phyloP scores from a whole-genome alignment of 1,140 invertebrate species.

The Gonioctena quinquepunctata region DNA sequence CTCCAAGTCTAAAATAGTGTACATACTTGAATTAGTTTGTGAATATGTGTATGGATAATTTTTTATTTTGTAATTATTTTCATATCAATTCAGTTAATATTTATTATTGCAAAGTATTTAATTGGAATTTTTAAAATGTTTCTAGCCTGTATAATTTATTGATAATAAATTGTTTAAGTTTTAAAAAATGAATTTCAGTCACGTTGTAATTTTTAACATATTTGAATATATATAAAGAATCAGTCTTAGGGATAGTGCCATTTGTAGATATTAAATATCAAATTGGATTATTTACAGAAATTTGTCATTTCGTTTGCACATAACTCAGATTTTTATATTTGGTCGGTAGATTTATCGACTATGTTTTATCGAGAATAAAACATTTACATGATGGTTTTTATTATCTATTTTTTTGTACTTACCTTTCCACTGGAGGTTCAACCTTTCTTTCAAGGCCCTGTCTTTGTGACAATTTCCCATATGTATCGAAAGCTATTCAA shows the following conservation, averaged over 20 bases:
- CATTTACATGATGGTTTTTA: conserved; percentile 12
- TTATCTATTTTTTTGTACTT: conserved; percentile 2
- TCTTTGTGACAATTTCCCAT: no score
- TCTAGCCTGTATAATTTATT: conserved; percentile 30
- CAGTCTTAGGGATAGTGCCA: conserved; percentile 39
- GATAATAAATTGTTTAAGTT: conserved; percentile 15
- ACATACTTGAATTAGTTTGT: conserved; percentile 29
- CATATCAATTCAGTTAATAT: conserved; percentile 20
- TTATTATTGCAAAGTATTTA: conserved; percentile 28
- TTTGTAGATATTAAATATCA: conserved; percentile 41
- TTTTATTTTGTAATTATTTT: conserved; percentile 35
- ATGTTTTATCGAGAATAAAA: conserved; percentile 36
- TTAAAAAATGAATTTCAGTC: conserved; percentile 6
- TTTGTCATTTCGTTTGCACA: conserved; percentile 44
- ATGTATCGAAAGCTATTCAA: no score
- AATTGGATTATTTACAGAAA: conserved; percentile 32
- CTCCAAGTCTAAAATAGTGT: conserved; percentile 19
- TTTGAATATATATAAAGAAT: not conserved
- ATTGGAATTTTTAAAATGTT: conserved; percentile 27
- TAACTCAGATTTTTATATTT: conserved; percentile 48
- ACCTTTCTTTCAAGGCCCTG: no score
- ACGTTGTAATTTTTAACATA: conserved; percentile 19
- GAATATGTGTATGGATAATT: conserved; percentile 35
- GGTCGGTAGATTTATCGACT: conserved; percentile 37
- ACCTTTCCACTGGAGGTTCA: no score